Evolutionary conservation across 2,888 invertebrate genomes (phyloP).

Genomic region (Cheilosia urbana): DNA sequence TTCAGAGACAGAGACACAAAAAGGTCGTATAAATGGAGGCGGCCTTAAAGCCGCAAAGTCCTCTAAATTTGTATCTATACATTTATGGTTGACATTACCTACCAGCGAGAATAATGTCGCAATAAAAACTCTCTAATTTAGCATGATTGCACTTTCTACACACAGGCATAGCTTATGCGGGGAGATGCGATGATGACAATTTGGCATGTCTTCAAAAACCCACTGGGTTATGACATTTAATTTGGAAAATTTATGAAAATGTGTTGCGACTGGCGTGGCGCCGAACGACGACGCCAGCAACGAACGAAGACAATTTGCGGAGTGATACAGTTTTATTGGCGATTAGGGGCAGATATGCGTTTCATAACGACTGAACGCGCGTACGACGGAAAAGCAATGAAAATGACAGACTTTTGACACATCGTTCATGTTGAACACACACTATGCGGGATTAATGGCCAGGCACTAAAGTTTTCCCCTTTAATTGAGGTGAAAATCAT

Average conservation of each 20-base stretch:
- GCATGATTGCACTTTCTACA: slow-evolving; percentile 55
- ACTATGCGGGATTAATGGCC: slow-evolving; percentile 24
- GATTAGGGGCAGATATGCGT: slow-evolving; percentile 26
- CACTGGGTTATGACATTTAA: slow-evolving; percentile 26
- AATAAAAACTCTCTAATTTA: slow-evolving; percentile 42
- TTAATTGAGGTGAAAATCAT: slow-evolving; percentile 24
- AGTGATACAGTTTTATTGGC: slow-evolving; percentile 37
- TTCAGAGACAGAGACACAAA: too few species aligned
- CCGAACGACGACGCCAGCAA: neutral
- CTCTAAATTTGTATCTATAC: slow-evolving; percentile 1
- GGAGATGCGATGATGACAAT: slow-evolving; percentile 23
- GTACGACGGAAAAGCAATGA: slow-evolving; percentile 20
- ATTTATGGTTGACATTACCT: slow-evolving; percentile 25
- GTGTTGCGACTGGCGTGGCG: neutral
- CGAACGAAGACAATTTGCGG: slow-evolving; percentile 25
- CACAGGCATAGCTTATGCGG: neutral
- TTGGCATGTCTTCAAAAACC: slow-evolving; percentile 52
- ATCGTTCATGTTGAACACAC: neutral
- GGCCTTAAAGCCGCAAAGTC: slow-evolving; percentile 1
- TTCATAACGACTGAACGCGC: slow-evolving; percentile 18
- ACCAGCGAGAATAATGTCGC: slow-evolving; percentile 34
- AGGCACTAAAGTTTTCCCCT: slow-evolving; percentile 12
- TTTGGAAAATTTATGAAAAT: slow-evolving; percentile 55
- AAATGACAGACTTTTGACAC: slow-evolving; percentile 2
- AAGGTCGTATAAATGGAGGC: neutral